Percentiles rank a stretch among this genome's conserved stretches.
Evolutionary conservation across 2,797 vertebrate species (phyloP).

Genomic region (Clamator glandarius): DNA sequence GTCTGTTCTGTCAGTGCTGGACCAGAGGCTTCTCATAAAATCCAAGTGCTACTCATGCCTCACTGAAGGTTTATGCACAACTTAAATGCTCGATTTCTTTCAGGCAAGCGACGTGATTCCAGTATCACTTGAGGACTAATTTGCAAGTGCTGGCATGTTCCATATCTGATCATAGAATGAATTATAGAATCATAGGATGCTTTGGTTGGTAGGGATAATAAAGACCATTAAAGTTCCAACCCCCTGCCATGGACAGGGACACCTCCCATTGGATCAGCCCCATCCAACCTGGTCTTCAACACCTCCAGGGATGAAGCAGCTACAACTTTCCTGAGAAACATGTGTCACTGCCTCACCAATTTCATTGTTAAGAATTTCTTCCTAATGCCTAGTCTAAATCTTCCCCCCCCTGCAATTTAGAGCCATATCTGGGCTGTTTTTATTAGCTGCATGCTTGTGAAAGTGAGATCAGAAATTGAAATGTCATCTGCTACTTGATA

Average conservation of each 20-base stretch:
- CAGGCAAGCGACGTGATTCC: not conserved
- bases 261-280: too few species aligned
- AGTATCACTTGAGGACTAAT: not conserved
- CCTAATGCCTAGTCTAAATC: too few species aligned
- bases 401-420: too few species aligned
- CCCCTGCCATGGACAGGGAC: too few species aligned
- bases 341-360: too few species aligned
- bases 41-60: not conserved
- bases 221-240: too few species aligned
- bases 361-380: too few species aligned
- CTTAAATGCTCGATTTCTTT: not conserved
- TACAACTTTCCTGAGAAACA: too few species aligned
- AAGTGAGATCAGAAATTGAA: not conserved
- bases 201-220: too few species aligned
- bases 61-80: not conserved
- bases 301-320: too few species aligned
- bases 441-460: not conserved
- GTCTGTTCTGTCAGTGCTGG: not conserved
- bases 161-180: not conserved
- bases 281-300: too few species aligned
- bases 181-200: too few species aligned
- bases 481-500: conserved; percentile 16
- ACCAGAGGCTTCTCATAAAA: not conserved
- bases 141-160: not conserved
- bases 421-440: not conserved